A percentile compares a stretch with the other conserved stretches of the same genome.
Conservation (phyloP, 1,140 invertebrate genomes). For the Drosophila pseudoananassae region DNA sequence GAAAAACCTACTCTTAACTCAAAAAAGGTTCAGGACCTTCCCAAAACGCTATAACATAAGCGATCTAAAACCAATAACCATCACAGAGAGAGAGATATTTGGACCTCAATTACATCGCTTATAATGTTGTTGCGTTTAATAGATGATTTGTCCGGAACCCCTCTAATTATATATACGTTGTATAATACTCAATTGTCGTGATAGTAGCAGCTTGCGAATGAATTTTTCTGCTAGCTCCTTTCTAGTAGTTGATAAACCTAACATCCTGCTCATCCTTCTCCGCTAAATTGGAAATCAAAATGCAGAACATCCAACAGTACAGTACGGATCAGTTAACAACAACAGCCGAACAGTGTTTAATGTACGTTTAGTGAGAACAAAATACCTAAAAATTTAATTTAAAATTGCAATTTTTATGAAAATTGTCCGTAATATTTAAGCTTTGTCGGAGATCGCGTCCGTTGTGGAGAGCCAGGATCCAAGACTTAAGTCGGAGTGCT, state of each 20-base stretch:
- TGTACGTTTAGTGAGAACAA: constrained; percentile 29
- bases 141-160: constrained; percentile 44
- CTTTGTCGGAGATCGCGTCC: constrained; percentile 42
- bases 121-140: constrained; percentile 1
- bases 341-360: constrained; percentile 15
- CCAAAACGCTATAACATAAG: not conserved
- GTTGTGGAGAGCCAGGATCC: constrained; percentile 18
- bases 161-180: constrained; percentile 52
- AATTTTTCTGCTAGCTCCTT: constrained; percentile 69
- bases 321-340: constrained; percentile 16
- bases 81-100: not conserved
- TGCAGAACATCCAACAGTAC: not conserved
- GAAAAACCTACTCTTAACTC: constrained; percentile 45
- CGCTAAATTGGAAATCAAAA: constrained; percentile 11
- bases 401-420: constrained; percentile 49
- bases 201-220: constrained; percentile 70
- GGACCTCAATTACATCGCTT: not conserved
- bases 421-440: constrained; percentile 68
- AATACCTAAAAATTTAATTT: constrained; percentile 50
- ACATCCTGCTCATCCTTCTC: constrained; percentile 21
- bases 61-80: not conserved
- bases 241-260: constrained; percentile 52
- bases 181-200: constrained; percentile 82
- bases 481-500: constrained; percentile 59
- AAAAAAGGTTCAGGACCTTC: constrained; percentile 30